Evolutionary conservation across 1,140 invertebrate species (phyloP).

Genomic region (Trypoxylus dichotomus): DNA sequence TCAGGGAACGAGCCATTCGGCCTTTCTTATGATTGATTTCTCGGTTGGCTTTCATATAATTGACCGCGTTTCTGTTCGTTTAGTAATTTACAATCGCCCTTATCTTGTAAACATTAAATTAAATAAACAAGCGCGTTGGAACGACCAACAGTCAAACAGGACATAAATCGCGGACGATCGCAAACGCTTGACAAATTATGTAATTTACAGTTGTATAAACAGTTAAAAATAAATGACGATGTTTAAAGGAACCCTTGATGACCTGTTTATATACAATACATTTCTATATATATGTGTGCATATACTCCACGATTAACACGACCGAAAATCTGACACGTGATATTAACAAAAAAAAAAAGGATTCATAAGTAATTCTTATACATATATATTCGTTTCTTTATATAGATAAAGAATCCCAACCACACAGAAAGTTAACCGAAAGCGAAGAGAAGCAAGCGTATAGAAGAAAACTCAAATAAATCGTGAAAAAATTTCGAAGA

Average conservation of each 20-base stretch:
- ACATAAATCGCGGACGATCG: slow-evolving; percentile 20
- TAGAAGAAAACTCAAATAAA: slow-evolving; percentile 23
- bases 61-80: slow-evolving; percentile 24
- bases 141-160: slow-evolving; percentile 23
- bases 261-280: slow-evolving; percentile 25
- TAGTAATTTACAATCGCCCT: slow-evolving; percentile 29
- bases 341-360: background rate
- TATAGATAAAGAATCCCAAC: background rate
- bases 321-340: background rate
- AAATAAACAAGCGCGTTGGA: slow-evolving; percentile 28
- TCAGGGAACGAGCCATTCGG: slow-evolving; percentile 5
- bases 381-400: background rate
- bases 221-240: slow-evolving; percentile 30
- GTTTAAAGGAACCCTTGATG: slow-evolving; percentile 21
- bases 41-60: slow-evolving; percentile 16
- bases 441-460: background rate
- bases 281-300: background rate
- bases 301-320: background rate
- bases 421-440: background rate
- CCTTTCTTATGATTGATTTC: slow-evolving; percentile 25
- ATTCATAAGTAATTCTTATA: slow-evolving; percentile 12
- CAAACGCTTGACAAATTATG: slow-evolving; percentile 28
- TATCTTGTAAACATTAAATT: slow-evolving; percentile 28
- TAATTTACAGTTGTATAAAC: slow-evolving; percentile 27
- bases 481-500: slow-evolving; percentile 14